Evolutionary conservation across 2,113 vertebrate species (phyloP), one percentile per base, ranked within the genome.

Genomic region (Eptesicus fuscus): DNA sequence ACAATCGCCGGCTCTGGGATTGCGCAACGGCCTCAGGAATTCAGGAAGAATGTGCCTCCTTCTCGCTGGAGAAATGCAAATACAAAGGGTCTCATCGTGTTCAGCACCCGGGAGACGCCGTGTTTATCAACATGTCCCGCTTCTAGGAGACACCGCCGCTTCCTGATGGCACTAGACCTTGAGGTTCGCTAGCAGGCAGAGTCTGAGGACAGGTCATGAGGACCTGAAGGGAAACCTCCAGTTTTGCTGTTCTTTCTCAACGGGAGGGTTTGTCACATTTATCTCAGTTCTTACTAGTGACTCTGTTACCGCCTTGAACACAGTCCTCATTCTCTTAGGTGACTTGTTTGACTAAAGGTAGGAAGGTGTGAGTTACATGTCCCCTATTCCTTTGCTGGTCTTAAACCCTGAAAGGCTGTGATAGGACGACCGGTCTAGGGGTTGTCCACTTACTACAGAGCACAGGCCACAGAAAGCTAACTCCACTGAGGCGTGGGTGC

Each of bases 1-100:
- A 18, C 12, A 20, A 13, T 78, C 61, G 20, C 88, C 56, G 69
- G 95, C 63, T 94, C 92, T 92, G 94, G 47, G 69, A 80, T 97
- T 98, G 40, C 32, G 51, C 93, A 97, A 96, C 4, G 13, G 4
- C 80, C 84, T 95, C 42, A 93, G 87, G 63, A 97, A 97, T 96
- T 90, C 78, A 92, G 14, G 63, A 90, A 69, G 49, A 93, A n/a
- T 88, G 13, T 93, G 88, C 44, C 67, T 94, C 5, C 79, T 92
- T 67, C 94, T 82, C 69, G 67, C n/a, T 65, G 76, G 61, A 90
- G 93, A 96, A 85, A 89, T 9, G 28, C 32, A 69, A n/a, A 49
- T 10, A 84, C 87, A 73, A 47, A 79, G 71, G 23, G 32, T 56
- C 47, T 90, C 73, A 74, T 87, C 71, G 83, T 78, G 69, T 25